phyloP scores from a whole-genome alignment of 2,113 vertebrate genomes.

The Micromys minutus region DNA sequence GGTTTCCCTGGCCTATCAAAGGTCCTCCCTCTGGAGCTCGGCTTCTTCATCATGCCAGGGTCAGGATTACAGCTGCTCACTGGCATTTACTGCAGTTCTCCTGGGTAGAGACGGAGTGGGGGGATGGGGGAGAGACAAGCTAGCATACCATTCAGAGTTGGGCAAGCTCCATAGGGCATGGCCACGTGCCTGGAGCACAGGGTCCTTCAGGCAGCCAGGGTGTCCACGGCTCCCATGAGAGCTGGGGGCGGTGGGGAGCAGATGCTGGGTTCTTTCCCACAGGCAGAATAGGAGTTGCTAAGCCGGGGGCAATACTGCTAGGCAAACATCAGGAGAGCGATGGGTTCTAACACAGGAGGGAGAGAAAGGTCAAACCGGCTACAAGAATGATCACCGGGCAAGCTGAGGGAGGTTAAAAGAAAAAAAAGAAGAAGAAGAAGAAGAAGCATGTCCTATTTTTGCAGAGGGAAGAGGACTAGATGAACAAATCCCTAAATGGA shows the following conservation, averaged over 20 bases:
- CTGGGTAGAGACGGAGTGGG: neutral
- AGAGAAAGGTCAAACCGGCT: constrained; percentile 27
- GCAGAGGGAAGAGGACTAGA: neutral
- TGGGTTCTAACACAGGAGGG: neutral
- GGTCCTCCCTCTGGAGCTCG: neutral
- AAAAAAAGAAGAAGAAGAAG: no score
- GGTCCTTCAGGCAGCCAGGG: constrained; percentile 64
- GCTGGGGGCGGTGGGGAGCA: constrained; percentile 27
- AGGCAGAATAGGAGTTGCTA: neutral
- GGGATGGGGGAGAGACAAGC: neutral
- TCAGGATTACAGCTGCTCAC: constrained; percentile 48
- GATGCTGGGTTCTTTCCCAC: neutral
- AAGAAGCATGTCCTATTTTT: constrained; percentile 35
- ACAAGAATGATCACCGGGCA: neutral
- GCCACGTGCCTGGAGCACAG: constrained; percentile 82
- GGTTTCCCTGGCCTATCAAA: constrained; percentile 18
- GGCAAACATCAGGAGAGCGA: neutral
- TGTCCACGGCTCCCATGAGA: constrained; percentile 69
- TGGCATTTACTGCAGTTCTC: constrained; percentile 49
- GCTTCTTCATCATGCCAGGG: constrained; percentile 52
- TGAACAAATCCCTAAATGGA: constrained; percentile 40
- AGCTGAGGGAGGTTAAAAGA: neutral
- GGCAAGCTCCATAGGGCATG: constrained; percentile 77
- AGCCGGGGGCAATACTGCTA: neutral
- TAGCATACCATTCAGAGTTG: constrained; percentile 9